These are phyloP conservation scores for Penelope pileata DNA, from an alignment of 2,113 vertebrate species.

Conservation along the genomic window DNA sequence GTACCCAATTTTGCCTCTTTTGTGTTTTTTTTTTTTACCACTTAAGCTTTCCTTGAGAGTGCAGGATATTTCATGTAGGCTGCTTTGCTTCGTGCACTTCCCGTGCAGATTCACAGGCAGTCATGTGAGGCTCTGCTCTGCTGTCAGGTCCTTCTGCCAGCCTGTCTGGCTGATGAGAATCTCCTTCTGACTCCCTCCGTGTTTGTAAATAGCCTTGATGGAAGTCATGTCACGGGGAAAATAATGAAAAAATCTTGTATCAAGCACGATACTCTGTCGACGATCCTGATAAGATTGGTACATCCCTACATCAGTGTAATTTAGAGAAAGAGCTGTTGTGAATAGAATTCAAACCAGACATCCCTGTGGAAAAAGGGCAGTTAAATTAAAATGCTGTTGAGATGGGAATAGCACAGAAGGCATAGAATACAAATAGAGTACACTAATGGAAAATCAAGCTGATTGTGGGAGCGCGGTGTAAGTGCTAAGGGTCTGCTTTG, in stretches of 20 bases:
- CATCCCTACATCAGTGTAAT: slow-evolving; percentile 29
- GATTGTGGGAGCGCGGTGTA: not conserved
- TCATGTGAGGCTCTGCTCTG: not conserved
- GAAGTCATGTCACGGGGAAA: slow-evolving; percentile 59
- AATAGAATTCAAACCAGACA: slow-evolving; percentile 40
- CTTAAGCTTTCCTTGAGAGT: not conserved
- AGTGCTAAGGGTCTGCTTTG: not conserved
- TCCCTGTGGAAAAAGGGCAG: not conserved
- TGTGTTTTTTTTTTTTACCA: not conserved
- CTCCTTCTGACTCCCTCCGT: not conserved
- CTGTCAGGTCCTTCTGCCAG: slow-evolving; percentile 29
- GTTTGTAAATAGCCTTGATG: slow-evolving; percentile 57
- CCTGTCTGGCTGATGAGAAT: slow-evolving; percentile 21
- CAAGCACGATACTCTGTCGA: not conserved
- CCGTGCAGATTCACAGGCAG: not conserved
- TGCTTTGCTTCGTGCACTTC: not conserved
- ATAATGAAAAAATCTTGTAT: slow-evolving; percentile 16
- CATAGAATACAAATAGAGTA: not conserved
- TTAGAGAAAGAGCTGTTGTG: slow-evolving; percentile 44
- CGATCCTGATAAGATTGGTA: not conserved
- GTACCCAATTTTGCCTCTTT: not conserved
- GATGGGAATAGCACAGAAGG: not conserved
- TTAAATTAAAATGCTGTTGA: slow-evolving; percentile 51
- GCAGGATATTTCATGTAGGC: not conserved
- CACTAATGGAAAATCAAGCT: not conserved